Percentiles rank a stretch among this genome's conserved stretches.
phyloP scores from a whole-genome alignment of 1,140 invertebrate genomes.

The Zaprionus inermis region DNA sequence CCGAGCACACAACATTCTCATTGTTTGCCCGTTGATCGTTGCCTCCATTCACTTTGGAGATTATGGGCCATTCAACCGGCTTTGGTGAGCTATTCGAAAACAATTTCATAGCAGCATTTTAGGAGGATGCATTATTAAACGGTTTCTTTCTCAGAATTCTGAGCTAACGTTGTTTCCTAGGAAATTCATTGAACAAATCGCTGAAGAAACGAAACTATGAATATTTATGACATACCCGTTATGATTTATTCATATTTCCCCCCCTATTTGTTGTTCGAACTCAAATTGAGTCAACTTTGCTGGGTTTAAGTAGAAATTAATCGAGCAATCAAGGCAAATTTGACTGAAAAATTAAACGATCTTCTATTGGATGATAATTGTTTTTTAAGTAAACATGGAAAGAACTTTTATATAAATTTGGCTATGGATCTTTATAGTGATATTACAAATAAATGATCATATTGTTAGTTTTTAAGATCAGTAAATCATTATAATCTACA shows the following conservation, averaged over 20 bases:
- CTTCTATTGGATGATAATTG: too few relatives aligned
- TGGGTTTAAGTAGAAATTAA: not conserved
- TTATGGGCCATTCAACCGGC: conserved; percentile 59
- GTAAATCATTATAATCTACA: too few relatives aligned
- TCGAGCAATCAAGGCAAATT: not conserved
- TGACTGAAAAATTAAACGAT: too few relatives aligned
- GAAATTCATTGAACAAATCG: conserved; percentile 15
- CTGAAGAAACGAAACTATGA: conserved; percentile 4
- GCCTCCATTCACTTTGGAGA: conserved; percentile 37
- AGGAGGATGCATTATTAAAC: conserved; percentile 38
- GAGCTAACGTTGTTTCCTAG: conserved; percentile 6
- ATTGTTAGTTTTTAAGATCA: too few relatives aligned
- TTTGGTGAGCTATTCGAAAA: not conserved
- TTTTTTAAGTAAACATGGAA: too few relatives aligned
- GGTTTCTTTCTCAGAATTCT: conserved; percentile 16
- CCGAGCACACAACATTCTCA: conserved; percentile 16
- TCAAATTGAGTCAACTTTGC: not conserved
- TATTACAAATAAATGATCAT: too few relatives aligned
- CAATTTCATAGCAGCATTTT: conserved; percentile 62
- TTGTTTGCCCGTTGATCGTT: conserved; percentile 48
- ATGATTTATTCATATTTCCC: conserved; percentile 1
- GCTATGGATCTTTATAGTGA: too few relatives aligned
- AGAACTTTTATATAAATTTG: too few relatives aligned
- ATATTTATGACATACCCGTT: not conserved
- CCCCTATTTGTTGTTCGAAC: not conserved